phyloP scores from a whole-genome alignment of 2,113 vertebrate species.

The Naja naja region DNA sequence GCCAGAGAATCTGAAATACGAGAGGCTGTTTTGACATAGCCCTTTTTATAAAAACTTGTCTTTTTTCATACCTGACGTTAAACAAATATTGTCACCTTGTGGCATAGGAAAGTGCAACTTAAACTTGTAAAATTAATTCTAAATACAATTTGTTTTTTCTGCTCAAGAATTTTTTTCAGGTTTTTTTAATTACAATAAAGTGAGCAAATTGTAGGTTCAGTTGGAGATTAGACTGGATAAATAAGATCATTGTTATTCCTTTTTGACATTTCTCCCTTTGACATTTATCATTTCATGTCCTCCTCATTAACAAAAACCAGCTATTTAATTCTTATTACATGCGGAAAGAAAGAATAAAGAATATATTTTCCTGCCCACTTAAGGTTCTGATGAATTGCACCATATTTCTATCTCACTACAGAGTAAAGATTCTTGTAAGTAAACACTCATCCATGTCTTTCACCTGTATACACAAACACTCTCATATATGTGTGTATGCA shows the following conservation, averaged over 20 bases:
- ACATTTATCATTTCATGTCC: background rate
- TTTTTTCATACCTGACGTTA: background rate
- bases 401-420: slow-evolving; percentile 33
- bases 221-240: background rate
- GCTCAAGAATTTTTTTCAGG: background rate
- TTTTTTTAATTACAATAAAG: background rate
- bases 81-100: rapidly evolving
- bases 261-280: background rate
- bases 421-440: background rate
- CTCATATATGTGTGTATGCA: background rate
- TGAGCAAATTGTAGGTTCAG: background rate
- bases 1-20: background rate
- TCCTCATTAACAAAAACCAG: background rate
- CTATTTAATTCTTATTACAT: slow-evolving; percentile 11
- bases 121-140: background rate
- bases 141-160: background rate
- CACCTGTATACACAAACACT: slow-evolving; percentile 10
- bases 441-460: background rate
- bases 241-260: slow-evolving; percentile 14
- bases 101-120: background rate
- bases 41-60: background rate
- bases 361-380: slow-evolving; percentile 19
- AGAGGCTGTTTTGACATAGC: background rate
- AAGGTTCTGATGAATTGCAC: slow-evolving; percentile 27
- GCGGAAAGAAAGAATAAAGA: slow-evolving; percentile 14